Evolutionary conservation across 35 echinoderm and acorn worm genomes (phyloP).

Genomic region (Ophioderma brevispina): DNA sequence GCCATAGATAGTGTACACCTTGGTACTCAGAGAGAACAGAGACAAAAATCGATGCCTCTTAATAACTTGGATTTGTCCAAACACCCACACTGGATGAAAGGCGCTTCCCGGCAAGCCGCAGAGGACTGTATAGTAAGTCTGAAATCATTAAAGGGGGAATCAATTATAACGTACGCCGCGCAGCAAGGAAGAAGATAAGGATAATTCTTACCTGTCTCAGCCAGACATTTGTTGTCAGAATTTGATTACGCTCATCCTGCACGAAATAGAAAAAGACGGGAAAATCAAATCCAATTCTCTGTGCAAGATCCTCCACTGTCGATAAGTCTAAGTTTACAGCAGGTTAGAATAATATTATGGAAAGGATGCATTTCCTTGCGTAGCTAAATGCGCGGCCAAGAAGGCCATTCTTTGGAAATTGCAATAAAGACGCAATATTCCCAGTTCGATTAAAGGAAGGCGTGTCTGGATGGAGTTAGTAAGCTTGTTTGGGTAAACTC

Average conservation of each 20-base stretch:
- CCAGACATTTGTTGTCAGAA: conserved; percentile 73
- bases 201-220: conserved; percentile 59
- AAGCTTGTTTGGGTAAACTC: too few relatives aligned
- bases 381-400: not conserved
- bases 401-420: not conserved
- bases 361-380: not conserved
- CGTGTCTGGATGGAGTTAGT: too few relatives aligned
- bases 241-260: conserved; percentile 75
- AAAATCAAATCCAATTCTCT: not conserved
- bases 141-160: not conserved
- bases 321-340: too few relatives aligned
- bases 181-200: not conserved
- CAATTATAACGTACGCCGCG: too few relatives aligned
- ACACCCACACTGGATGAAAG: not conserved
- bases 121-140: not conserved
- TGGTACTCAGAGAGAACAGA: not conserved
- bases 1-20: not conserved
- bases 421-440: too few relatives aligned
- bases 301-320: not conserved
- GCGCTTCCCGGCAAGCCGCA: not conserved
- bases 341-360: too few relatives aligned
- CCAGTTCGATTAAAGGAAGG: too few relatives aligned
- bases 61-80: not conserved
- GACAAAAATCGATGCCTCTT: not conserved
- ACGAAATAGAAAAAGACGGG: not conserved